phyloP scores from a whole-genome alignment of 2,113 vertebrate species.

The Cyanoramphus novaezelandiae region DNA sequence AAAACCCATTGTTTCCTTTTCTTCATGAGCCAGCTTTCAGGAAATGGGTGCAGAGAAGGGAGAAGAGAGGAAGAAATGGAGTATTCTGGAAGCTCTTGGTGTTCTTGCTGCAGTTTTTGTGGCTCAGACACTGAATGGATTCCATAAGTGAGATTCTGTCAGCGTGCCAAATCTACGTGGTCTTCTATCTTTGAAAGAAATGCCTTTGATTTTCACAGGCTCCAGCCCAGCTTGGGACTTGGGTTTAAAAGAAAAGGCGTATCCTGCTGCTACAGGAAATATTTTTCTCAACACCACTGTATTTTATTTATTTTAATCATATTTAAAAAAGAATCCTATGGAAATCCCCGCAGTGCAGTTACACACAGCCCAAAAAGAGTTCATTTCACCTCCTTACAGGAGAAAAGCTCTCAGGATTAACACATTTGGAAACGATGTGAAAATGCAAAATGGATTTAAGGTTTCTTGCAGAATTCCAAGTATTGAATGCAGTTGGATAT shows the following conservation, averaged over 20 bases:
- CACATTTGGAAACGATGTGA: constrained; percentile 17
- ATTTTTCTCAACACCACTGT: constrained; percentile 42
- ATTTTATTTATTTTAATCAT: constrained; percentile 39
- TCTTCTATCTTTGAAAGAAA: constrained; percentile 68
- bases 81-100: constrained; percentile 33
- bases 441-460: constrained; percentile 13
- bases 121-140: constrained; percentile 63
- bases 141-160: constrained; percentile 66
- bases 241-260: not conserved
- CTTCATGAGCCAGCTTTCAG: constrained; percentile 18
- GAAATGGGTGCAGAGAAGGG: constrained; percentile 3
- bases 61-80: constrained; percentile 17
- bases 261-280: constrained; percentile 69
- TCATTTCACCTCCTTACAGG: not conserved
- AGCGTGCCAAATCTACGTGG: constrained; percentile 58
- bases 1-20: not conserved
- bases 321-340: constrained; percentile 5
- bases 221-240: constrained; percentile 48
- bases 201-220: constrained; percentile 62
- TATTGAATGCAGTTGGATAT: not conserved
- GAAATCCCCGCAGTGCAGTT: constrained; percentile 11
- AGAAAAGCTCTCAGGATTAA: constrained; percentile 35
- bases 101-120: constrained; percentile 40
- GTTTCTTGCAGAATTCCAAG: not conserved
- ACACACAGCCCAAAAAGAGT: not conserved